Percentiles rank a stretch among this genome's conserved stretches.
These are phyloP conservation scores for Semicossyphus pulcher DNA, from an alignment of 2,113 vertebrate species.

Conservation along the genomic window DNA sequence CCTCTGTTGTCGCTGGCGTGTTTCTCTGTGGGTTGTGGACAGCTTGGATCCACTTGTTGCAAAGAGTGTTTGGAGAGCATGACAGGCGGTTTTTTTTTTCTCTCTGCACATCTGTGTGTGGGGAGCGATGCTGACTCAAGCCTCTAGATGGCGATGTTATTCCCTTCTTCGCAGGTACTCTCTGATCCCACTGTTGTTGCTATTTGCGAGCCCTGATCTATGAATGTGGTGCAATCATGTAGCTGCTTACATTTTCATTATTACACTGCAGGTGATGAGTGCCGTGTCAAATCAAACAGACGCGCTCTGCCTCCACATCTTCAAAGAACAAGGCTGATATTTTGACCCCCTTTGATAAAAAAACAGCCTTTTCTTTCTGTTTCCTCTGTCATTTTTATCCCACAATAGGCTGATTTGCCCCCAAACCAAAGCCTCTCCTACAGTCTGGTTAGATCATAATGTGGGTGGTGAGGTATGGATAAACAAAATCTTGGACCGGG, in stretches of 20 bases:
- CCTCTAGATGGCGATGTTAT: slow-evolving; percentile 82
- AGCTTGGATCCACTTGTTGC: slow-evolving; percentile 54
- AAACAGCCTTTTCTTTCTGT: slow-evolving; percentile 9
- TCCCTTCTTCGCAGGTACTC: slow-evolving; percentile 54
- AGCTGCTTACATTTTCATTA: slow-evolving; percentile 29
- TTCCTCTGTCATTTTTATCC: slow-evolving; percentile 17
- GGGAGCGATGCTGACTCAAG: not conserved
- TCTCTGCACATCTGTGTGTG: not conserved
- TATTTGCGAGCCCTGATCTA: slow-evolving; percentile 20
- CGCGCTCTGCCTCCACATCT: slow-evolving; percentile 22
- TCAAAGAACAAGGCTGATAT: slow-evolving; percentile 25
- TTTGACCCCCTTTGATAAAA: slow-evolving; percentile 29
- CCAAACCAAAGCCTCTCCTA: slow-evolving; percentile 13
- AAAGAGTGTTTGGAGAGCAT: slow-evolving; percentile 38
- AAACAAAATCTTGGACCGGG: slow-evolving; percentile 19
- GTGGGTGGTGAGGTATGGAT: slow-evolving; percentile 28
- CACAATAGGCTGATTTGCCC: slow-evolving; percentile 26
- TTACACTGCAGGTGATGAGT: slow-evolving; percentile 37
- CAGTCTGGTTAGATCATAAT: slow-evolving; percentile 8
- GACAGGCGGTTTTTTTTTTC: slow-evolving; percentile 42
- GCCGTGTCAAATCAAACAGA: slow-evolving; percentile 29
- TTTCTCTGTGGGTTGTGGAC: slow-evolving; percentile 4
- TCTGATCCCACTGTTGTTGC: slow-evolving; percentile 9
- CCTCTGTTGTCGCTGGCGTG: not conserved
- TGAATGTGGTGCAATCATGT: slow-evolving; percentile 18